Percentiles rank a stretch among this genome's conserved stretches.
These are phyloP conservation scores for Falco peregrinus DNA, from an alignment of 2,797 vertebrate species.

Conservation along the genomic window DNA sequence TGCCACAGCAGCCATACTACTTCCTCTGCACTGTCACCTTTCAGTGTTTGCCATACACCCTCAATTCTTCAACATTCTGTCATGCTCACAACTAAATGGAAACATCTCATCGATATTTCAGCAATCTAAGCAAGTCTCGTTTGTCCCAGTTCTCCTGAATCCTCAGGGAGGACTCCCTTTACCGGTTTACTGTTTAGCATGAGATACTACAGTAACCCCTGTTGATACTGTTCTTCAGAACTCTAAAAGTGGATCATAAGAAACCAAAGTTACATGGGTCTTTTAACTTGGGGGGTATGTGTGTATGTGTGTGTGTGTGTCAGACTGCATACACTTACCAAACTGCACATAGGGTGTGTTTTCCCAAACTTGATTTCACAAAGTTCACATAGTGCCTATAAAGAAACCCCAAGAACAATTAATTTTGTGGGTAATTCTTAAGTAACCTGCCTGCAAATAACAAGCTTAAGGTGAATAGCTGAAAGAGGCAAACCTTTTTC, in stretches of 20 bases:
- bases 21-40: not conserved
- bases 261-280: not conserved
- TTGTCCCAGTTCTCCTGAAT: not conserved
- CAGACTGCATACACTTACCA: conserved; percentile 81
- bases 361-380: conserved; percentile 99
- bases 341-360: conserved; percentile 92
- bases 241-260: fast-evolving
- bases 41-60: not conserved
- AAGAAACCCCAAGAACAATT: conserved; percentile 33
- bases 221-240: not conserved
- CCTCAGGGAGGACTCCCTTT: not conserved
- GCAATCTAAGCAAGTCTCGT: not conserved
- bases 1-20: not conserved
- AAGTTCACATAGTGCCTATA: conserved; percentile 94
- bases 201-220: not conserved
- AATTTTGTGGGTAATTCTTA: not conserved
- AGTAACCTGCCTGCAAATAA: not conserved
- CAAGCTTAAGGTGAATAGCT: not conserved
- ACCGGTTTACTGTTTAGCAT: not conserved
- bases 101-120: not conserved
- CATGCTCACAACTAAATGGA: not conserved
- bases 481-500: not conserved
- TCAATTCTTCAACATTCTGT: not conserved
- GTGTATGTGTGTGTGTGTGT: too few species aligned
- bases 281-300: not conserved